Evolutionary conservation across 2,797 vertebrate genomes (phyloP), one percentile per base, ranked within the genome.

Genomic region (Serranus cabrilla): DNA sequence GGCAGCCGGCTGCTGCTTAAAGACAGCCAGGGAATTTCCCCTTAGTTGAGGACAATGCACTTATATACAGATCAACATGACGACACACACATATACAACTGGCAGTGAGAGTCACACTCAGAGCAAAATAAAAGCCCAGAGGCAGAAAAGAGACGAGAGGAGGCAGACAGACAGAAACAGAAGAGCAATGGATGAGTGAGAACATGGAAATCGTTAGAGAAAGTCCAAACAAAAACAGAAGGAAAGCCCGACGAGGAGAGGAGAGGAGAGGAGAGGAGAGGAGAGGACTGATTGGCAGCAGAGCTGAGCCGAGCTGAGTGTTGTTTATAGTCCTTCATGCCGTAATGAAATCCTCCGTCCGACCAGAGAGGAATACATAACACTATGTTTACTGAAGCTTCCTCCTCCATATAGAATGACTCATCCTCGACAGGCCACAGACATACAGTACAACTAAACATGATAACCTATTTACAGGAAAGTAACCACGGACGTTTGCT

Each of bases 331-430:
- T 64, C 52, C 47, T 79, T 18, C 17, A 11, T 56, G 69, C 69
- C 9, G 18, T 87, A 82, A 90, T 82, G 67, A 87, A 90, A 83
- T 64, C 81, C 84, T 78, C 83, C 14, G 7, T 82, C 75, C 85
- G 87, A 81, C 69, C 61, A 67, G 52, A 80, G 45, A 84, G 59
- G 82, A 91, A 86, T 81, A 60, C 51, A 81, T 76, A 85, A 90
- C 27, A 27, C 77, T 59, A 82, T 51, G 62, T 86, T 79, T 80
- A 71, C 75, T 71, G 71, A 31, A 74, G 76, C 59, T 65, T 62
- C 71, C 74, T 78, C 76, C 65, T 81, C 76, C 69, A 31, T 62
- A 68, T 49, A 67, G 50, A 79, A 62, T 7, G 67, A 77, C 74
- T 84, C 55, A 57, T 57, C 51, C 51, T 55, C 23, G 66, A 84